Base-by-base conservation (phyloP, 2,113 vertebrate species). In the Actenoides hombroni region DNA sequence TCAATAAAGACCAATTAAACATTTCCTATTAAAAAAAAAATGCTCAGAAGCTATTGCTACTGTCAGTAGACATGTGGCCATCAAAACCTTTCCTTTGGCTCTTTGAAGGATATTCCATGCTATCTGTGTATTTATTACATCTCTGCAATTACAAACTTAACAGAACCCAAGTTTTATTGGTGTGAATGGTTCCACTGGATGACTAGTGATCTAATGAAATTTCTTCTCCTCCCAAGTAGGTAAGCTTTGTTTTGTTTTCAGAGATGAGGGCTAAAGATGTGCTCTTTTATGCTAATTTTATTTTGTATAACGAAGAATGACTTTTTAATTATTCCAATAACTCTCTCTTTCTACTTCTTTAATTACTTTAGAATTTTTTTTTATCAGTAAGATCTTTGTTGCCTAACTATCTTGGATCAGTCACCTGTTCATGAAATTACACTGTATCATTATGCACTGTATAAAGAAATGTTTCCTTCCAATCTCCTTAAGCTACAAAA, bases 1-100 rank as follows among this genome's bases (percentile, higher is more conserved):
- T 98, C 97, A 95, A 96, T 98, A 97, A 98, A 98, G 95, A 97
- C 85, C 96, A 97, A 97, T 98, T 98, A 98, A 96, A 96, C 90
- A 95, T 96, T 96, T 97, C 92, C 94, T 95, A 93, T 97, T 33
- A 46, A 95, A 95, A 80, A 82, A 24, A 24, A 56, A 92, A 93
- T 86, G 48, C 88, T 93, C 54, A 70, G 86, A 80, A 98, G 44
- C 37, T 10, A 11, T 74, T 86, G 86, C 70, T 65, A 68, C 44
- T 75, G 49, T 92, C 86, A 91, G 57, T 69, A 77, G 53, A 33
- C 20, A 7, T 17, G 37, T 82, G 75, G 73, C 59, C 19, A n/a
- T 88, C 63, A 83, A 80, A 94, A 73, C 4, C 16, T 81, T 88
- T 90, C 21, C 31, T 91, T 79, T 90, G 29, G 35, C 12, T 83